Evolutionary conservation across 2,797 vertebrate species (phyloP).

Genomic region (Microctenopoma steveboyesi): DNA sequence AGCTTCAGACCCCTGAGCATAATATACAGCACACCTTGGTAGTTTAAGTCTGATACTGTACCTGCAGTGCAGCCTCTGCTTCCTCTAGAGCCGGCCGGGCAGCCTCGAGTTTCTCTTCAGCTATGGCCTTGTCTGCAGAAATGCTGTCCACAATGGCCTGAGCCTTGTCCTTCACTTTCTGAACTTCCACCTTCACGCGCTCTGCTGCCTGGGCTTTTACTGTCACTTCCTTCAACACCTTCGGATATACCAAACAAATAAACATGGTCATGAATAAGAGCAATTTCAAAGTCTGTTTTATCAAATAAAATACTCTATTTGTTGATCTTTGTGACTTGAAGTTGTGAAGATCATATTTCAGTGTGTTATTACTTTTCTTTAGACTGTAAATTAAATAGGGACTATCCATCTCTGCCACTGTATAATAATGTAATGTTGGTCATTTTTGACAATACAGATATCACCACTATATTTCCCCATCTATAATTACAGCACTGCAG

Average conservation of each 20-base stretch:
- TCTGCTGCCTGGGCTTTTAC: conserved; percentile 96
- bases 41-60: conserved; percentile 43
- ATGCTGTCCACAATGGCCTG: conserved; percentile 94
- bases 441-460: too few relatives aligned
- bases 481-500: neutral
- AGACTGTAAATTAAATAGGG: too few relatives aligned
- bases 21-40: neutral
- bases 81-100: conserved; percentile 93
- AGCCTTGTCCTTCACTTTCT: conserved; percentile 97
- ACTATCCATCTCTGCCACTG: too few relatives aligned
- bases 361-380: too few relatives aligned
- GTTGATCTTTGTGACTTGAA: too few relatives aligned
- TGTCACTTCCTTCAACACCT: conserved; percentile 96
- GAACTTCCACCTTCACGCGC: conserved; percentile 93
- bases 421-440: too few relatives aligned
- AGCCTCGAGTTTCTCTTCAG: conserved; percentile 91
- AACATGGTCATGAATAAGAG: neutral
- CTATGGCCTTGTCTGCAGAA: conserved; percentile 92
- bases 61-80: conserved; percentile 93
- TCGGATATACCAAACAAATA: conserved; percentile 4
- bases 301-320: too few relatives aligned
- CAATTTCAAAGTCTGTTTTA: neutral
- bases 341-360: too few relatives aligned
- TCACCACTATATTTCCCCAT: too few relatives aligned
- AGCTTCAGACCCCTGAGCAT: too few relatives aligned